Evolutionary conservation across 2,888 invertebrate genomes (phyloP), one percentile per base, ranked within the genome.

Genomic region (Caenorhabditis doughertyi): DNA sequence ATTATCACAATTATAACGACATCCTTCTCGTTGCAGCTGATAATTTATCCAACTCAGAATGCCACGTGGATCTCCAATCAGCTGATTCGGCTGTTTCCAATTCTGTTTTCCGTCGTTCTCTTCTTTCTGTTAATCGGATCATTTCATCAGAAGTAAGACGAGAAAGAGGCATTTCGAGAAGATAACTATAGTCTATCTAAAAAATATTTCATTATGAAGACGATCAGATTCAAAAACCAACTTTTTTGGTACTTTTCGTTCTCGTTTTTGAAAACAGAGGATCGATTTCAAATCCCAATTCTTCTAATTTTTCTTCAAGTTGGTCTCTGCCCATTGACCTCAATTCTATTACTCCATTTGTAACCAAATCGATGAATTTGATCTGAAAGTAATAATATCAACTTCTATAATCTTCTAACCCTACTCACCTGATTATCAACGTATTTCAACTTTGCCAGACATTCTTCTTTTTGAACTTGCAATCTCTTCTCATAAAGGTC

Each of bases 351-450:
- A 65, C 56, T 42, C 86, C 82, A 32, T 79, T 68, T 21, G 82
- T 77, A 1, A 87, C 79, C 1, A 47, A 53, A 16, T 79, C 67
- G 11, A 85, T 77, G 70, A 87, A 85, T 49, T 72, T 64, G 11
- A 83, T 55, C 82, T 81, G 65, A 53, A 62, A 13, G n/a, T 21
- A 39, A 23, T 1, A 35, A 25, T 39, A 9, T 27, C n/a, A 9
- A 32, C 5, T 32, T 4, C 9, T 32, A 4, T 7, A 4, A 32
- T 39, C 13, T 8, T 39, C 9, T 39, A 39, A 39, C n/a, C n/a
- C n/a, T n/a, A n/a, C n/a, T n/a, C n/a, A 85, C 84, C 84, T 87
- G 84, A 79, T 85, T 85, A 11, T 79, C 53, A 16, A 76, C 70
- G 55, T 55, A 83, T 32, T 29, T 58, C 70, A 82, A 51, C 25